These are phyloP conservation scores for Saturnia pavonia DNA, from an alignment of 2,888 invertebrate genomes.

Conservation along the genomic window DNA sequence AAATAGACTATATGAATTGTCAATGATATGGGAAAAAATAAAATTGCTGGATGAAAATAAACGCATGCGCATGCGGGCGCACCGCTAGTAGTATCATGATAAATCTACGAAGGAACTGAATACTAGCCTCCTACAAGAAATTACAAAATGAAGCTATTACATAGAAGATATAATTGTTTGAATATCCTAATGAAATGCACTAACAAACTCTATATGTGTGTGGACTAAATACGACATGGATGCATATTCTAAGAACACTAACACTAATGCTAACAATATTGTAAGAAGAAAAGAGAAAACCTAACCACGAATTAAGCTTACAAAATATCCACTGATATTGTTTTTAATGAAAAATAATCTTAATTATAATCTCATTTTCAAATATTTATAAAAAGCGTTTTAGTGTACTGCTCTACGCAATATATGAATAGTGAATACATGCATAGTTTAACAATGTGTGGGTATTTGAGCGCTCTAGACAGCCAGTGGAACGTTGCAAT, in stretches of 20 bases:
- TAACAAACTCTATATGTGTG: background rate
- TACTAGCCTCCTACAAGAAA: background rate
- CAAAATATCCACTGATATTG: background rate
- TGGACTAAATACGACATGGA: background rate
- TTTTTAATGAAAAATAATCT: background rate
- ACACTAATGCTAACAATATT: background rate
- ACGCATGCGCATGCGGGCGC: no score
- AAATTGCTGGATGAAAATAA: no score
- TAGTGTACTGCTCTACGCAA: background rate
- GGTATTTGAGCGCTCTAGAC: conserved; percentile 5
- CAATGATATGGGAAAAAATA: no score
- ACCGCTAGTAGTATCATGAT: no score
- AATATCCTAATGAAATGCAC: background rate
- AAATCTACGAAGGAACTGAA: no score
- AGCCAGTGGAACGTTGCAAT: conserved; percentile 47
- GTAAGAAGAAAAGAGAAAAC: background rate
- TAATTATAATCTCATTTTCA: background rate
- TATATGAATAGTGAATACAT: conserved; percentile 19
- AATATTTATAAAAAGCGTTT: background rate
- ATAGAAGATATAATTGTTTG: background rate
- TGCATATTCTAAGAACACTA: background rate
- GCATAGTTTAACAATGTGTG: conserved; percentile 12
- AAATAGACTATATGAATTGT: no score
- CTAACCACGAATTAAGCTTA: background rate
- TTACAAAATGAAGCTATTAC: background rate